These are phyloP conservation scores for Enchytraeus crypticus DNA, from an alignment of 2,888 invertebrate species.

Conservation along the genomic window DNA sequence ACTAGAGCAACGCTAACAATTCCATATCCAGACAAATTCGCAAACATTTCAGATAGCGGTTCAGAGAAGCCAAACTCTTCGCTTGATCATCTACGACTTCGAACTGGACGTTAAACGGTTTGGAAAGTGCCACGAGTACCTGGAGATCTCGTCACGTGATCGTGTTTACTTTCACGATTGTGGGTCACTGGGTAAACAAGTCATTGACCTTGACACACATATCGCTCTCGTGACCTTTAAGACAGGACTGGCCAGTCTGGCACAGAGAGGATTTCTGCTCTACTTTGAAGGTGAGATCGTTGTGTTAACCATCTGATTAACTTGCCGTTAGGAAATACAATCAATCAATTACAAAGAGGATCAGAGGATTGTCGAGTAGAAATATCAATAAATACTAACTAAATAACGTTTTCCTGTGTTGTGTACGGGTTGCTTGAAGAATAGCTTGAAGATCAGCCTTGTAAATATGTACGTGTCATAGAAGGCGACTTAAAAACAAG, in stretches of 20 bases:
- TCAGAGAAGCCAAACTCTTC: conserved; percentile 18
- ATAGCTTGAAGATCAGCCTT: too few species aligned
- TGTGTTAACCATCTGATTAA: background rate
- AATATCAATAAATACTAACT: too few species aligned
- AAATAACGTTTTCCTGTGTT: too few species aligned
- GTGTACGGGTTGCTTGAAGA: too few species aligned
- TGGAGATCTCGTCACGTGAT: conserved; percentile 17
- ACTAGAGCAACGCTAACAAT: too few species aligned
- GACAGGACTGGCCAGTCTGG: conserved; percentile 19
- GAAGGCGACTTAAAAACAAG: too few species aligned
- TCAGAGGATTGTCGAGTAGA: too few species aligned
- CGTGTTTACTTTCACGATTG: conserved; percentile 23
- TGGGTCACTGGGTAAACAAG: conserved; percentile 23
- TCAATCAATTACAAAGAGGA: background rate
- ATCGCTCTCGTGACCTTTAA: conserved; percentile 18
- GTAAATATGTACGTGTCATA: too few species aligned
- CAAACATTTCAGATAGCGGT: conserved; percentile 17
- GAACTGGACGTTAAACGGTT: conserved; percentile 25
- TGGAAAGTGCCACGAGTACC: conserved; percentile 20
- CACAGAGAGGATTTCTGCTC: conserved; percentile 24
- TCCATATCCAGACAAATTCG: too few species aligned
- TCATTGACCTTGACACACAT: conserved; percentile 5
- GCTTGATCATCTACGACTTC: conserved; percentile 21
- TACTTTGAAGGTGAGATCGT: conserved; percentile 20
- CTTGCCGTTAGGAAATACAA: background rate